Conservation (phyloP, 2,888 invertebrate genomes). For the Candidula unifasciata region DNA sequence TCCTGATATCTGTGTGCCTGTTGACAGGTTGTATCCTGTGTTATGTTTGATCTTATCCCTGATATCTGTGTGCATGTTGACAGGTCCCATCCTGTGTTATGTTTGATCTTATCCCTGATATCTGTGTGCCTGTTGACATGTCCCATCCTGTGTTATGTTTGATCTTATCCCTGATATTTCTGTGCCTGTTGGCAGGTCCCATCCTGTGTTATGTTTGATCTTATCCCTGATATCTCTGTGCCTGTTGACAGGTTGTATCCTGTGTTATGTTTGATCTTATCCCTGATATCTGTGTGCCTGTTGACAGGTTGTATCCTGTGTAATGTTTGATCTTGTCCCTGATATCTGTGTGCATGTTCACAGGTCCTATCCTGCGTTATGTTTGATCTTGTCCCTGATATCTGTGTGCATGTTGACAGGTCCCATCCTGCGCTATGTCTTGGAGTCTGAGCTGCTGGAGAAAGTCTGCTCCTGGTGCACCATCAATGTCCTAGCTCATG, state of each 20-base stretch:
- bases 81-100: conserved; percentile 86
- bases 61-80: conserved; percentile 57
- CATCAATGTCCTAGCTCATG: conserved; percentile 86
- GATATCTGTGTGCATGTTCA: conserved; percentile 86
- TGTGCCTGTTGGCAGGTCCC: conserved; percentile 76
- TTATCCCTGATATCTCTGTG: conserved; percentile 87
- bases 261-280: background rate
- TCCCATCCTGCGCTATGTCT: conserved; percentile 87
- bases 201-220: conserved; percentile 90
- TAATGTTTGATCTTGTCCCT: too few species aligned
- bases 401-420: conserved; percentile 68
- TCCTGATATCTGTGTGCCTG: too few species aligned
- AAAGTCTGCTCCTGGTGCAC: conserved; percentile 91
- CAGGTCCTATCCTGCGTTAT: background rate
- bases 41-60: background rate
- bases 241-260: conserved; percentile 80
- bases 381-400: background rate
- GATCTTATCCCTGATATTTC: background rate
- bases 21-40: too few species aligned
- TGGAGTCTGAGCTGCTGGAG: conserved; percentile 88
- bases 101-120: too few species aligned
- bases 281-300: conserved; percentile 11
- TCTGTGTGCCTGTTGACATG: conserved; percentile 85
- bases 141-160: background rate
- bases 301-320: conserved; percentile 84